phyloP scores from a whole-genome alignment of 2,113 vertebrate species.

The Oxyruncus cristatus region DNA sequence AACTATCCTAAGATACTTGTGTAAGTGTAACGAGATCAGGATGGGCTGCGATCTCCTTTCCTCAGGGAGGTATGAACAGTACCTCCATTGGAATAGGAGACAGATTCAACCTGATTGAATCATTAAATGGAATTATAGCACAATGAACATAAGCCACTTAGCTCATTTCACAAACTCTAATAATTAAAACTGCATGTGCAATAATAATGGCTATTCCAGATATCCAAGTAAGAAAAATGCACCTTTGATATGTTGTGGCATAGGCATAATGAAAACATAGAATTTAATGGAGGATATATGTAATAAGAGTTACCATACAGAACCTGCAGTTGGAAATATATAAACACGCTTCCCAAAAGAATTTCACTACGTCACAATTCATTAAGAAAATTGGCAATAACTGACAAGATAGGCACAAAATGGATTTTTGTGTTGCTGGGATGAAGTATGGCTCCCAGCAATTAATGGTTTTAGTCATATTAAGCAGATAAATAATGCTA shows the following conservation, averaged over 20 bases:
- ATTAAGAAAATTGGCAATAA: conserved; percentile 60
- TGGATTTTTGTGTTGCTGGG: conserved; percentile 66
- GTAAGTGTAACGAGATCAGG: neutral
- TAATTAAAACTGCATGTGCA: conserved; percentile 66
- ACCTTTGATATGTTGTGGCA: conserved; percentile 45
- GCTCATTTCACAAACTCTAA: conserved; percentile 32
- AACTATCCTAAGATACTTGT: neutral
- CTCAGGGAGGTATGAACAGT: neutral
- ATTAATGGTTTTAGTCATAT: conserved; percentile 75
- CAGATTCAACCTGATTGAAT: conserved; percentile 33
- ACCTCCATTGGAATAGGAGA: conserved; percentile 28
- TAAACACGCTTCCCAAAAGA: conserved; percentile 49
- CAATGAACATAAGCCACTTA: conserved; percentile 46
- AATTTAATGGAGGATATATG: conserved; percentile 66
- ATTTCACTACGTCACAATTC: conserved; percentile 56
- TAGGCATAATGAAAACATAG: conserved; percentile 17
- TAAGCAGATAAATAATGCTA: conserved; percentile 75
- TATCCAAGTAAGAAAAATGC: conserved; percentile 23
- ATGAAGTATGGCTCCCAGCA: conserved; percentile 76
- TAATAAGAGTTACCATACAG: conserved; percentile 36
- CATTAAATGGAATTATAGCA: conserved; percentile 35
- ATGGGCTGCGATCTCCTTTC: neutral
- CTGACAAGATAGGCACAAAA: conserved; percentile 66
- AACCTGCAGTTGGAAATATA: conserved; percentile 54
- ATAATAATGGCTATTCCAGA: conserved; percentile 45